Conservation (phyloP, 2,888 invertebrate species). For the Mechanitis messenoides region DNA sequence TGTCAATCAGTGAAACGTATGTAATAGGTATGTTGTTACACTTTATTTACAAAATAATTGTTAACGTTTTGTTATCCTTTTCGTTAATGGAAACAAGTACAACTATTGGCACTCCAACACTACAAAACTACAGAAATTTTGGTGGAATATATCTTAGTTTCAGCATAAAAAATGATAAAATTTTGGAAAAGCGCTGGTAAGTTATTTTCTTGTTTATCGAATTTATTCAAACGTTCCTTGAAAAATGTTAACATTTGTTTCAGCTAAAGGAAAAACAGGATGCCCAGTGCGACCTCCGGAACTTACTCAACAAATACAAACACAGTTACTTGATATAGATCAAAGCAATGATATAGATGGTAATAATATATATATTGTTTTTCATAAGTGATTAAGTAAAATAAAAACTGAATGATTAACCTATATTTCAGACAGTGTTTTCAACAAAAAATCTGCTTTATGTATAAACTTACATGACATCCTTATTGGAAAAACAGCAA, state of each 20-base stretch:
- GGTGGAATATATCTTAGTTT: conserved; percentile 7
- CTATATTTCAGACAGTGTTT: conserved; percentile 58
- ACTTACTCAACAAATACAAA: conserved; percentile 31
- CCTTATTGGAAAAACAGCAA: conserved; percentile 85
- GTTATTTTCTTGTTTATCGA: conserved; percentile 12
- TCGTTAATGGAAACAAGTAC: conserved; percentile 45
- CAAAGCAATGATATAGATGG: conserved; percentile 52
- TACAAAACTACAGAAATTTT: conserved; percentile 15
- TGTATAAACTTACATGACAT: conserved; percentile 86
- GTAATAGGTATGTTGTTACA: conserved; percentile 18
- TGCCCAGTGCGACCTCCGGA: conserved; percentile 72
- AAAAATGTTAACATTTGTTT: conserved; percentile 24
- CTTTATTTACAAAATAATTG: conserved; percentile 40
- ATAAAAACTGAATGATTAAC: conserved; percentile 9
- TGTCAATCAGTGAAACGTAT: conserved; percentile 23
- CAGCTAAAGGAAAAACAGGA: conserved; percentile 72
- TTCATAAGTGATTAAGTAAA: background rate
- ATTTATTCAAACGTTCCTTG: conserved; percentile 14
- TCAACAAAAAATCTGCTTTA: conserved; percentile 78
- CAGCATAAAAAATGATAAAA: conserved; percentile 79
- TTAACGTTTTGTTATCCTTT: conserved; percentile 52
- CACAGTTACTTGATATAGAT: conserved; percentile 40
- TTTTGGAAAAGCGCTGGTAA: conserved; percentile 86
- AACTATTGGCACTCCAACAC: conserved; percentile 32
- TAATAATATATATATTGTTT: conserved; percentile 32